Evolutionary conservation across 2,113 vertebrate species (phyloP).

Genomic region (Reinhardtius hippoglossoides): DNA sequence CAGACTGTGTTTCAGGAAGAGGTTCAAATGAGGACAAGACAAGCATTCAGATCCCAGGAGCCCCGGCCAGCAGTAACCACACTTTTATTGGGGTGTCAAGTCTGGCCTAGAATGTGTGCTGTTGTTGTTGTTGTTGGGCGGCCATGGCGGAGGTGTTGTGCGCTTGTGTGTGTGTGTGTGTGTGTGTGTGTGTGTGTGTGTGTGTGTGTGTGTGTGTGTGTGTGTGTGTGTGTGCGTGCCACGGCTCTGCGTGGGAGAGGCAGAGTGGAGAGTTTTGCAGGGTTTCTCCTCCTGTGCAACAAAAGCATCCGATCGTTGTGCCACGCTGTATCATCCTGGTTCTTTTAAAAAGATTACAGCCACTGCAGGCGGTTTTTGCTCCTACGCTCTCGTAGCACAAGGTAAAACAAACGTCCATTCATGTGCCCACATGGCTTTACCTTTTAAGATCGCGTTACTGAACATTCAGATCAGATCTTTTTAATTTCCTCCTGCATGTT

Average conservation of each 20-base stretch:
- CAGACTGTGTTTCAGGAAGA: constrained; percentile 68
- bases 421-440: constrained; percentile 20
- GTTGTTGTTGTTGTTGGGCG: constrained; percentile 58
- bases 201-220: constrained; percentile 35
- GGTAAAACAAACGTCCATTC: constrained; percentile 45
- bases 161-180: constrained; percentile 28
- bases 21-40: constrained; percentile 83
- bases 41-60: constrained; percentile 73
- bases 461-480: constrained; percentile 15
- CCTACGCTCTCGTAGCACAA: not conserved
- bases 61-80: constrained; percentile 74
- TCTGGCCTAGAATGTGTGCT: constrained; percentile 67
- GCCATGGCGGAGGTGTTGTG: constrained; percentile 13
- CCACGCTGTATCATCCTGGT: constrained; percentile 42
- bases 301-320: constrained; percentile 54
- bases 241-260: constrained; percentile 47
- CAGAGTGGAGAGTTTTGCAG: constrained; percentile 55
- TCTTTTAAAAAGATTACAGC: constrained; percentile 39
- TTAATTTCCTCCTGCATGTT: not conserved
- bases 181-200: constrained; percentile 12
- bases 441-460: constrained; percentile 1
- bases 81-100: constrained; percentile 84
- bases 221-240: constrained; percentile 1
- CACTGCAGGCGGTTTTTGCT: constrained; percentile 38
- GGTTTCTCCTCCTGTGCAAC: constrained; percentile 50